Conservation (phyloP, 2,113 vertebrate species). For the Callipepla californica region DNA sequence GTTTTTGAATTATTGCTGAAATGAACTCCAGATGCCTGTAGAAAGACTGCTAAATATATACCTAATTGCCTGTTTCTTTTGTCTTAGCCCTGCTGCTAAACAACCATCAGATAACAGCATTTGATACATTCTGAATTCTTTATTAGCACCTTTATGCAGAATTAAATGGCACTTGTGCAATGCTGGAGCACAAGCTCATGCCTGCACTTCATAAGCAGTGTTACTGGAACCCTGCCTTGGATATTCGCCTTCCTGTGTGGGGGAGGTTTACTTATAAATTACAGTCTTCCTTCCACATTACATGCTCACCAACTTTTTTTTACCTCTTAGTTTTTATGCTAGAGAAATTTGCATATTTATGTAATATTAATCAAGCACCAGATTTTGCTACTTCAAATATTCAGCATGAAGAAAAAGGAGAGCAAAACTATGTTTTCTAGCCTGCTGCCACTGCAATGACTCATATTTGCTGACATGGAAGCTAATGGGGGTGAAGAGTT, state of each 20-base stretch:
- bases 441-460: slow-evolving; percentile 48
- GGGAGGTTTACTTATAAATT: slow-evolving; percentile 40
- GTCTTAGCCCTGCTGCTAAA: slow-evolving; percentile 61
- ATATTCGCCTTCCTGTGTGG: background rate
- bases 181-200: background rate
- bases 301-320: background rate
- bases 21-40: slow-evolving; percentile 73
- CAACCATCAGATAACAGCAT: slow-evolving; percentile 59
- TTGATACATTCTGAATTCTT: slow-evolving; percentile 46
- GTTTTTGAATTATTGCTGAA: slow-evolving; percentile 73
- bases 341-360: slow-evolving; percentile 39
- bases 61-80: slow-evolving; percentile 67
- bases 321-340: background rate
- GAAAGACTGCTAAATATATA: slow-evolving; percentile 78
- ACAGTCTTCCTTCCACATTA: slow-evolving; percentile 33
- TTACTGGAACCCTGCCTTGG: background rate
- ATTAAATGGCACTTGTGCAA: slow-evolving; percentile 38
- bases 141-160: slow-evolving; percentile 32
- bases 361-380: slow-evolving; percentile 54
- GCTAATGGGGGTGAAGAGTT: background rate
- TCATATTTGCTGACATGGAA: slow-evolving; percentile 49
- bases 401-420: slow-evolving; percentile 16
- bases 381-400: slow-evolving; percentile 44
- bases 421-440: slow-evolving; percentile 30
- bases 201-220: background rate